These are phyloP conservation scores for Eugnorisma glareosa DNA, from an alignment of 2,888 invertebrate species.

Conservation along the genomic window DNA sequence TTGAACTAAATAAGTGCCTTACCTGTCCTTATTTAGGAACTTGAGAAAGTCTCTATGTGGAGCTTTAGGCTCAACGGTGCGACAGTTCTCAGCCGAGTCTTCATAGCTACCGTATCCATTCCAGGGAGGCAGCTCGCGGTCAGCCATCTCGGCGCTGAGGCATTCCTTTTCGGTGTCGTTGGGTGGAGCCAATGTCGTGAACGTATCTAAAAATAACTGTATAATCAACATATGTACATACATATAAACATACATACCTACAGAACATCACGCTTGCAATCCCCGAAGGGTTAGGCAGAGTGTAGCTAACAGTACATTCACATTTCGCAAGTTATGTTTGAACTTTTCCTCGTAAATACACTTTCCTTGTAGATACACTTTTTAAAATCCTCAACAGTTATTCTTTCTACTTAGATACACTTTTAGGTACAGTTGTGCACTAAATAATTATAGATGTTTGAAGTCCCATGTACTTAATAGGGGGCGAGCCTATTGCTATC, in stretches of 20 bases:
- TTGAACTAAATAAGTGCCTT: constrained; percentile 28
- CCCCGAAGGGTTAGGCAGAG: neutral
- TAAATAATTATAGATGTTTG: too few species aligned
- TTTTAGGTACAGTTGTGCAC: too few species aligned
- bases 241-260: neutral
- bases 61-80: constrained; percentile 94
- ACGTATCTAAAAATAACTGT: constrained; percentile 88
- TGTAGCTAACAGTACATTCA: neutral
- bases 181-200: constrained; percentile 91
- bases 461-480: neutral
- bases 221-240: neutral
- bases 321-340: neutral
- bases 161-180: constrained; percentile 76
- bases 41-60: constrained; percentile 95
- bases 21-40: constrained; percentile 95
- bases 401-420: too few species aligned
- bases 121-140: constrained; percentile 94
- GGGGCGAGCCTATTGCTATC: neutral
- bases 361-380: too few species aligned
- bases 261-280: neutral
- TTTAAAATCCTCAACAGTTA: too few species aligned
- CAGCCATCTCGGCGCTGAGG: constrained; percentile 75
- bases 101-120: constrained; percentile 97
- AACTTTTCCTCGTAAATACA: too few species aligned
- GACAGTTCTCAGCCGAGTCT: constrained; percentile 97